Conservation (phyloP, 2,888 invertebrate species). For the Leptodirus hochenwartii region DNA sequence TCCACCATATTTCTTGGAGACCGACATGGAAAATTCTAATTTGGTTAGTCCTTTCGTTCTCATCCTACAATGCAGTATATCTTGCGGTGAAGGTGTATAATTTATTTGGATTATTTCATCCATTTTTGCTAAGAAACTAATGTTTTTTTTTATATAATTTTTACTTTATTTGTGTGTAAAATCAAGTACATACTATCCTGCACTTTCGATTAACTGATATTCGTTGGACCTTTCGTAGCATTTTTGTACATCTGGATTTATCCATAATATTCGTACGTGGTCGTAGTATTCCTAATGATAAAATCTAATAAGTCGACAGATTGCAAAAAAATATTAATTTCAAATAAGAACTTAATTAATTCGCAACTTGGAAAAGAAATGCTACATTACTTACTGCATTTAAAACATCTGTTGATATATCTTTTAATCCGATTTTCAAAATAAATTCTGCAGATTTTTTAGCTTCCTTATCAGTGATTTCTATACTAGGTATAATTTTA, state of each 20-base stretch:
- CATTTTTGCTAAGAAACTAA: conserved; percentile 57
- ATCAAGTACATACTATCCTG: conserved; percentile 52
- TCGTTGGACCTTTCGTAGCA: conserved; percentile 54
- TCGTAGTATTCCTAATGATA: conserved; percentile 51
- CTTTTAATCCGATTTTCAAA: conserved; percentile 31
- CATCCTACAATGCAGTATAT: conserved; percentile 58
- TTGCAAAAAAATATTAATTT: no score
- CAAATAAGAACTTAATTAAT: no score
- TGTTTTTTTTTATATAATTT: conserved; percentile 16
- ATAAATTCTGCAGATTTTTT: conserved; percentile 31
- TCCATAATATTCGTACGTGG: conserved; percentile 46
- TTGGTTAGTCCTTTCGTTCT: conserved; percentile 57
- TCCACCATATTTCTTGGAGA: conserved; percentile 50
- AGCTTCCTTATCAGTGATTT: conserved; percentile 18
- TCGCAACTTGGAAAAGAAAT: no score
- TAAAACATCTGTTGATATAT: no score
- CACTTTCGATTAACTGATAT: conserved; percentile 63
- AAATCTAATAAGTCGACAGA: no score
- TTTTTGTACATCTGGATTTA: conserved; percentile 48
- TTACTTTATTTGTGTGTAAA: neutral
- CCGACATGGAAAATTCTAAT: conserved; percentile 53
- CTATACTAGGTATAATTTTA: conserved; percentile 25
- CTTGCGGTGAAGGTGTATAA: conserved; percentile 56
- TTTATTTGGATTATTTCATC: conserved; percentile 40
- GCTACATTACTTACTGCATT: no score